Conservation (phyloP, 2,797 vertebrate species). For the Macropus fuliginosus region DNA sequence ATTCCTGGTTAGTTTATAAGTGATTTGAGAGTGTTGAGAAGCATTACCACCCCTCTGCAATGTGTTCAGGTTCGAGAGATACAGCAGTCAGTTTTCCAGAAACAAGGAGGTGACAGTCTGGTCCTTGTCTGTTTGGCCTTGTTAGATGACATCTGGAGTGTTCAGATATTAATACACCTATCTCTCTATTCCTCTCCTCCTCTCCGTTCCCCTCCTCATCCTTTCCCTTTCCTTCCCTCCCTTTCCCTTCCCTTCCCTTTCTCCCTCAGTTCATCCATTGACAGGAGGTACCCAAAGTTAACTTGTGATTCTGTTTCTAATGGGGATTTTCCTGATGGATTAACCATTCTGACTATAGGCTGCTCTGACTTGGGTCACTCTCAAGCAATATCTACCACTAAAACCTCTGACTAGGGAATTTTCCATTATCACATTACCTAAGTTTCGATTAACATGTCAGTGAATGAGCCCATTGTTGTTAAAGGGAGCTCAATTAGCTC, state of each 20-base stretch:
- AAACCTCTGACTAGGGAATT: neutral
- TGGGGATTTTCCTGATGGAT: neutral
- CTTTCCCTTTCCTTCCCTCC: neutral
- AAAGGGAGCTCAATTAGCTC: neutral
- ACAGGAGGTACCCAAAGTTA: neutral
- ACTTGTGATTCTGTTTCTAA: neutral
- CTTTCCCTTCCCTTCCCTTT: too few relatives aligned
- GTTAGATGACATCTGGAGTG: neutral
- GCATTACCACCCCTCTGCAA: neutral
- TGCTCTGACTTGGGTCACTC: neutral
- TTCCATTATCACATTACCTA: neutral
- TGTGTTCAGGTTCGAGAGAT: neutral
- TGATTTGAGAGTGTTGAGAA: neutral
- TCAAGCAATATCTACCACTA: neutral
- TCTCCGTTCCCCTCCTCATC: fast-evolving
- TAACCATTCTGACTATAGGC: neutral
- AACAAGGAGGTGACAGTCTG: neutral
- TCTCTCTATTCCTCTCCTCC: neutral
- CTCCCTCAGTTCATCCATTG: neutral
- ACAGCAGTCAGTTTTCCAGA: neutral
- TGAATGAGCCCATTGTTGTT: neutral
- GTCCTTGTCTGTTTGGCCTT: neutral
- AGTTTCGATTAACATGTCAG: neutral
- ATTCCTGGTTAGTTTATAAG: neutral
- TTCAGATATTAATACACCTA: neutral